Conservation (phyloP, 2,113 vertebrate genomes). For the Nesoenas mayeri region DNA sequence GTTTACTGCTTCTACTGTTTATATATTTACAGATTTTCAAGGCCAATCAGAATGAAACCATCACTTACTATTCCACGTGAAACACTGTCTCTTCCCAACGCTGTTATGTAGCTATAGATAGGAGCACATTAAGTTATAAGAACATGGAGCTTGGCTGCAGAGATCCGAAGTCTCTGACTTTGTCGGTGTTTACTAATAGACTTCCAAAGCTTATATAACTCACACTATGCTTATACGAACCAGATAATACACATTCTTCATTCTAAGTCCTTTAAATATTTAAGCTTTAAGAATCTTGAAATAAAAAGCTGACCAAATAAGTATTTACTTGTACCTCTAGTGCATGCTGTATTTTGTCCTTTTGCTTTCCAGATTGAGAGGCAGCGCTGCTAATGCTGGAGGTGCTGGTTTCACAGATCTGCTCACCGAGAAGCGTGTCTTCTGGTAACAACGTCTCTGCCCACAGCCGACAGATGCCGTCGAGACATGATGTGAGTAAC, state of each 20-base stretch:
- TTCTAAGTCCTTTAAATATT: not conserved
- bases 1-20: not conserved
- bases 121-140: not conserved
- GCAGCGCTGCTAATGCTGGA: constrained; percentile 81
- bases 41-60: not conserved
- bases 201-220: not conserved
- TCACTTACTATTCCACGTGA: not conserved
- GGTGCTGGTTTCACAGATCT: constrained; percentile 92
- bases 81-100: not conserved
- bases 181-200: not conserved
- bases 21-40: not conserved
- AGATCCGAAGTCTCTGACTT: not conserved
- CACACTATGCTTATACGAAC: not conserved
- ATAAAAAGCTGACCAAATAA: not conserved
- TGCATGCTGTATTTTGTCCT: constrained; percentile 96
- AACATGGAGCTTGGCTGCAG: not conserved
- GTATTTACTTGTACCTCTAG: constrained; percentile 83
- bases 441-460: constrained; percentile 93
- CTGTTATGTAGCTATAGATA: not conserved
- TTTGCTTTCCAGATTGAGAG: constrained; percentile 85
- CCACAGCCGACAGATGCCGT: constrained; percentile 96
- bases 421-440: constrained; percentile 92
- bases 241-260: not conserved
- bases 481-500: constrained; percentile 92
- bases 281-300: not conserved